A percentile compares a stretch with the other conserved stretches of the same genome.
These are phyloP conservation scores for Tragelaphus scriptus DNA, from an alignment of 2,113 vertebrate species.

Conservation along the genomic window DNA sequence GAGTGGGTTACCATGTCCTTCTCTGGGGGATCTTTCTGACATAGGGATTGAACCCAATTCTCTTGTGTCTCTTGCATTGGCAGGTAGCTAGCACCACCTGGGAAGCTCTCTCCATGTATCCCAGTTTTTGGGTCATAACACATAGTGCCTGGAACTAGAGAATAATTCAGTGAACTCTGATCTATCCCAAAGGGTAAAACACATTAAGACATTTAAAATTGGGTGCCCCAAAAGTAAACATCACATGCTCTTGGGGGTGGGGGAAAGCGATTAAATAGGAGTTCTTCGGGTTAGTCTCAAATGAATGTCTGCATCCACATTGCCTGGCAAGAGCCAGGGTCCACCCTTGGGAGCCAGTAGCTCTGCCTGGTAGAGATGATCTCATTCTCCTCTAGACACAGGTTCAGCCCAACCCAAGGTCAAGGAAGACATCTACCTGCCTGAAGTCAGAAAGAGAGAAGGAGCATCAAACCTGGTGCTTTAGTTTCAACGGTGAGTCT, in stretches of 20 bases:
- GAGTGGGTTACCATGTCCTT: neutral
- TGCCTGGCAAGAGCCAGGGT: neutral
- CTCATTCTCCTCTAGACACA: neutral
- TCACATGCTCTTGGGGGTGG: neutral
- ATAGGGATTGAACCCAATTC: neutral
- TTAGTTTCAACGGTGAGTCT: neutral
- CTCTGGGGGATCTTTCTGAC: rapidly evolving
- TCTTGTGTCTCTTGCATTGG: neutral
- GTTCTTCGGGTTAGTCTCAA: neutral
- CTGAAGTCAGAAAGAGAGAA: neutral
- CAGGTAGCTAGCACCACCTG: neutral
- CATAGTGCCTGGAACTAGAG: neutral
- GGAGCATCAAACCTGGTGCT: neutral
- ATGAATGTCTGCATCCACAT: neutral
- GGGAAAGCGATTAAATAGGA: neutral
- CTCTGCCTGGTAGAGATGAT: neutral
- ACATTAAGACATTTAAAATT: neutral
- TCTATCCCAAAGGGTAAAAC: neutral
- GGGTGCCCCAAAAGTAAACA: neutral
- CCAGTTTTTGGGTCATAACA: neutral
- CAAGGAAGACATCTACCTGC: neutral
- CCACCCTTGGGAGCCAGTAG: neutral
- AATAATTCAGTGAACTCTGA: neutral
- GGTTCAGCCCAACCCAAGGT: neutral
- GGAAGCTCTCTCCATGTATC: neutral